phyloP scores from a whole-genome alignment of 2,113 vertebrate genomes.

The Rhodinocichla rosea region DNA sequence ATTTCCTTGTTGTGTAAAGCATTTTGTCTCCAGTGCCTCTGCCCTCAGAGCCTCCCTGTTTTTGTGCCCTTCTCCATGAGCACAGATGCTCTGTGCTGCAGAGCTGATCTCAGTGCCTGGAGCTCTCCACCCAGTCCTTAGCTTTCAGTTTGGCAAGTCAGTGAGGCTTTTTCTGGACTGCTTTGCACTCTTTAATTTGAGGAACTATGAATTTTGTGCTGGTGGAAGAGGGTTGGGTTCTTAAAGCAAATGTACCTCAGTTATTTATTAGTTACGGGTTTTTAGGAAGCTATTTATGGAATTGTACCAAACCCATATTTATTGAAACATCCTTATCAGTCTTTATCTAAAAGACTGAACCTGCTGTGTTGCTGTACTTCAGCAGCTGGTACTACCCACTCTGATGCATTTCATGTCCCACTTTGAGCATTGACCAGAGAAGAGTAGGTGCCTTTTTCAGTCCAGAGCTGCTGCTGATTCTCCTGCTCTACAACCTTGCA shows the following conservation, averaged over 20 bases:
- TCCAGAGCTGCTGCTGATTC: constrained; percentile 86
- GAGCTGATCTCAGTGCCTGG: neutral
- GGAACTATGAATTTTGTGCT: neutral
- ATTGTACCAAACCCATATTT: neutral
- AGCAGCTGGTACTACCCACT: neutral
- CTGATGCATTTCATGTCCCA: constrained; percentile 31
- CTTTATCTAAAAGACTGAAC: neutral
- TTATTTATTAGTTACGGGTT: neutral
- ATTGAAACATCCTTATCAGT: neutral
- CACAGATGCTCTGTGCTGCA: neutral
- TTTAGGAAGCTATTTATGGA: neutral
- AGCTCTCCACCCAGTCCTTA: neutral
- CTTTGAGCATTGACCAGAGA: constrained; percentile 79
- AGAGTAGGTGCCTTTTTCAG: constrained; percentile 77
- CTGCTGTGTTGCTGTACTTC: neutral
- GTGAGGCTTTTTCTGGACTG: neutral
- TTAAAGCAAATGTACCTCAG: neutral
- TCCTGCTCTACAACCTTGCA: constrained; percentile 75
- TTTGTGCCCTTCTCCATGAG: neutral
- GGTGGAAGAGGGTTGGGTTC: neutral
- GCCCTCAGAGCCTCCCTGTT: neutral
- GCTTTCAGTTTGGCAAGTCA: neutral
- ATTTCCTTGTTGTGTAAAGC: neutral
- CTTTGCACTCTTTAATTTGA: neutral
- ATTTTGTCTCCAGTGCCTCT: neutral